Conservation (phyloP, 2,113 vertebrate genomes). For the Emberiza fucata region DNA sequence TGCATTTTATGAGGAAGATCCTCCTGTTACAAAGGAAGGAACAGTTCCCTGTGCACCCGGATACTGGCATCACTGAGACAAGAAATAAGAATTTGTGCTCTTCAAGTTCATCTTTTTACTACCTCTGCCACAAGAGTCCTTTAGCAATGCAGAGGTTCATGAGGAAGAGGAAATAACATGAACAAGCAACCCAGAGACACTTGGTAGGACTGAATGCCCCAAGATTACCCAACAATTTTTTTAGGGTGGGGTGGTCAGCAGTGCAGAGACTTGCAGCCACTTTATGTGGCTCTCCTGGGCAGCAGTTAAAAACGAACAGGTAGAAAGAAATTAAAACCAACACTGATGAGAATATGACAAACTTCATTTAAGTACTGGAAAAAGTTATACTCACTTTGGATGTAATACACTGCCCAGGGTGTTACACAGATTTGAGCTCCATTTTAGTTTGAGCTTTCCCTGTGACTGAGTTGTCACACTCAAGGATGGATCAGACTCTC, state of each 20-base stretch:
- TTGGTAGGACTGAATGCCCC: not conserved
- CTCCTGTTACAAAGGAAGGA: not conserved
- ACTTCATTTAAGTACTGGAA: not conserved
- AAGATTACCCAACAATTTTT: not conserved
- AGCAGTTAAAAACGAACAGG: not conserved
- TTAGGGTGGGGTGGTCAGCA: not conserved
- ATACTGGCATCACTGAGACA: not conserved
- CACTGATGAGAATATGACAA: not conserved
- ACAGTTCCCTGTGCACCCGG: not conserved
- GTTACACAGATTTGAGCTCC: not conserved
- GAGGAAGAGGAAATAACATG: not conserved
- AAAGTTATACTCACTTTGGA: not conserved
- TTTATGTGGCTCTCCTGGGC: not conserved
- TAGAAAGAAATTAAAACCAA: not conserved
- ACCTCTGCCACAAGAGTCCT: not conserved
- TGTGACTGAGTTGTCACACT: not conserved
- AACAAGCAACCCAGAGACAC: not conserved
- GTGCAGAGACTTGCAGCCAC: not conserved
- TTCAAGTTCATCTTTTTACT: not conserved
- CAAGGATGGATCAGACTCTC: not conserved
- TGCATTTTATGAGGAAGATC: not conserved
- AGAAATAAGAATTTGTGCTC: not conserved
- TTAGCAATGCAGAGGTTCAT: not conserved
- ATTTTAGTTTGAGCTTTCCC: not conserved
- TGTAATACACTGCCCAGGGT: not conserved